Base-by-base conservation (phyloP, 2,888 invertebrate genomes). In the Cheilosia variabilis region DNA sequence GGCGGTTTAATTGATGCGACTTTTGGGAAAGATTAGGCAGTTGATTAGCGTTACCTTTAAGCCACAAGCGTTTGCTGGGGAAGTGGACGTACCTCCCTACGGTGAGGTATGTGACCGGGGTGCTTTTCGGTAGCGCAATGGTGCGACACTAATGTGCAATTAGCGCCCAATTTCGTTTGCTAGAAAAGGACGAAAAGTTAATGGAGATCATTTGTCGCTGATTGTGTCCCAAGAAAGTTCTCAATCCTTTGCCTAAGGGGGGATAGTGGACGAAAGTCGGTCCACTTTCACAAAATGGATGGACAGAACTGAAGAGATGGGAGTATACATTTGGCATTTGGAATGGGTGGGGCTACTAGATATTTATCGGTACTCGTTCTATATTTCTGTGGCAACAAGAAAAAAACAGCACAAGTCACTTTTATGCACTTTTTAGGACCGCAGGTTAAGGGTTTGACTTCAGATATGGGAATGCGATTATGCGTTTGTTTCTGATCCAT, bases 1-100 rank as follows among this genome's bases (percentile, higher is more conserved):
- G 57, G n/a, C 9, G 31, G 58, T 22, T 65, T 75, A 68, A 76
- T 76, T 76, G 57, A 76, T 68, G 66, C 52, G 66, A 52, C 66
- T 58, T 66, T 52, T 60, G 76, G 68, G 76, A 60, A 52, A 17
- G 58, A 58, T 68, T 76, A 45, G 58, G 41, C 76, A 68, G 60
- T 53, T 76, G 58, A 76, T 76, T 76, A 68, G 68, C 27, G 37
- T 60, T 60, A 68, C 43, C 58, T 43, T 68, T 13, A 17, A 34
- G 58, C 10, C n/a, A 22, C 5, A 65, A 37, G 9, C 31, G 31
- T 31, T 47, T 10, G 34, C 65, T 10, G 0, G 7, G 22, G 3
- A 6, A 31, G 19, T 7, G 2, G 24, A n/a, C 13, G 13, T 52
- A 22, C 50, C 3, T 4, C 0, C 4, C 3, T 4, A 2, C 4